These are phyloP conservation scores for Arrhopalites spinosus DNA, from an alignment of 2,888 invertebrate genomes.

Conservation along the genomic window DNA sequence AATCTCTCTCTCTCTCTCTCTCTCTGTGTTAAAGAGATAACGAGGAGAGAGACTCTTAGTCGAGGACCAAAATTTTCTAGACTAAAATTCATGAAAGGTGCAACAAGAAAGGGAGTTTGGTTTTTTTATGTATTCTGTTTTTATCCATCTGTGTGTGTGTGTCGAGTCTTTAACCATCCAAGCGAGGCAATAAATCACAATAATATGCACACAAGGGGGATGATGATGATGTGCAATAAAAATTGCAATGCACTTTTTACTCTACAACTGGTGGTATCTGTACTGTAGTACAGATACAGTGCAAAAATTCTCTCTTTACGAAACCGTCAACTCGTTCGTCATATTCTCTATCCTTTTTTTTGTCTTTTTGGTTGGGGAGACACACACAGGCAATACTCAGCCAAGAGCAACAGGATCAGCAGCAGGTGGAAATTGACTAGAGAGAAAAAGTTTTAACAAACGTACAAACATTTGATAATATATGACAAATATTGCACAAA, in stretches of 20 bases:
- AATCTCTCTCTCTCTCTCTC: too few species aligned
- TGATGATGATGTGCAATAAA: conserved; percentile 8
- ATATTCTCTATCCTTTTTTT: too few species aligned
- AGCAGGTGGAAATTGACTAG: conserved; percentile 8
- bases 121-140: too few species aligned
- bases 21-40: neutral
- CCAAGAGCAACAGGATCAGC: neutral
- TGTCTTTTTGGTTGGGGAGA: too few species aligned
- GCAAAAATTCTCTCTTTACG: neutral
- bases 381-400: too few species aligned
- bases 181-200: conserved; percentile 4
- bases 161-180: neutral
- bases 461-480: neutral
- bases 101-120: conserved; percentile 3
- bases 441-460: too few species aligned
- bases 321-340: too few species aligned
- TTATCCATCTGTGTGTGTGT: too few species aligned
- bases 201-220: neutral
- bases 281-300: neutral
- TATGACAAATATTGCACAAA: neutral
- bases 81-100: too few species aligned
- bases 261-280: too few species aligned
- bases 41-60: neutral
- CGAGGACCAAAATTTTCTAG: neutral
- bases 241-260: neutral